These are phyloP conservation scores for Xyrichtys novacula DNA, from an alignment of 2,797 vertebrate species.

Conservation along the genomic window DNA sequence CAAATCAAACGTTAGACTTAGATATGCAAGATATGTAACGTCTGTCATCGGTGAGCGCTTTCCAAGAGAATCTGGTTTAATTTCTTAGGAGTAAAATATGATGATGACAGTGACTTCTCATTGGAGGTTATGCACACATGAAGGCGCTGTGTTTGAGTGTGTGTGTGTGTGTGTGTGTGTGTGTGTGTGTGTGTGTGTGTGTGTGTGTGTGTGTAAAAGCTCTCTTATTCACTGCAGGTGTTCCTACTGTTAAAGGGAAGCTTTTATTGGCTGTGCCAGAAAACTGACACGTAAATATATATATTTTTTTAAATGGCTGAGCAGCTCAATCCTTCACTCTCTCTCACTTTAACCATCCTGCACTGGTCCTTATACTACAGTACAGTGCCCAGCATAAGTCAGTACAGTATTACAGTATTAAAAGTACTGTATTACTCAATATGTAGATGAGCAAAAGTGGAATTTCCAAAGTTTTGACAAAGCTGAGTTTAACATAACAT, in stretches of 20 bases:
- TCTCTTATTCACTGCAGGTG: slow-evolving; percentile 88
- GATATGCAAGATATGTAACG: slow-evolving; percentile 9
- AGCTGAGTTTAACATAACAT: too few species aligned
- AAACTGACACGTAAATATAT: slow-evolving; percentile 68
- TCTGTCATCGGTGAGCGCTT: slow-evolving; percentile 19
- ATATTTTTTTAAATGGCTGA: slow-evolving; percentile 43
- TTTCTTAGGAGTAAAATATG: slow-evolving; percentile 13
- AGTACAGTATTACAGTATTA: too few species aligned
- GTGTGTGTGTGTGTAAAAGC: slow-evolving; percentile 21
- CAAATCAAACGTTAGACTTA: slow-evolving; percentile 9
- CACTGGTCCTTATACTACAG: slow-evolving; percentile 66
- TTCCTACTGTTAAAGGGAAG: slow-evolving; percentile 73
- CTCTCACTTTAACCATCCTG: slow-evolving; percentile 19
- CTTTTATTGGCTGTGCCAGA: slow-evolving; percentile 60
- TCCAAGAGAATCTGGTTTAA: slow-evolving; percentile 12
- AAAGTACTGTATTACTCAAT: too few species aligned
- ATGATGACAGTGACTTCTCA: background rate
- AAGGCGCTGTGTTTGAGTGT: background rate
- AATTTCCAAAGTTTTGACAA: too few species aligned
- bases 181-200: slow-evolving; percentile 3
- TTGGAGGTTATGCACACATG: background rate
- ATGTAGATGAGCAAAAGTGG: too few species aligned
- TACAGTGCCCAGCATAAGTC: too few species aligned
- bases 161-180: slow-evolving; percentile 10
- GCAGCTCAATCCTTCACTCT: slow-evolving; percentile 13